Conservation (phyloP, 2,888 invertebrate species). For the Saturnia japonica region DNA sequence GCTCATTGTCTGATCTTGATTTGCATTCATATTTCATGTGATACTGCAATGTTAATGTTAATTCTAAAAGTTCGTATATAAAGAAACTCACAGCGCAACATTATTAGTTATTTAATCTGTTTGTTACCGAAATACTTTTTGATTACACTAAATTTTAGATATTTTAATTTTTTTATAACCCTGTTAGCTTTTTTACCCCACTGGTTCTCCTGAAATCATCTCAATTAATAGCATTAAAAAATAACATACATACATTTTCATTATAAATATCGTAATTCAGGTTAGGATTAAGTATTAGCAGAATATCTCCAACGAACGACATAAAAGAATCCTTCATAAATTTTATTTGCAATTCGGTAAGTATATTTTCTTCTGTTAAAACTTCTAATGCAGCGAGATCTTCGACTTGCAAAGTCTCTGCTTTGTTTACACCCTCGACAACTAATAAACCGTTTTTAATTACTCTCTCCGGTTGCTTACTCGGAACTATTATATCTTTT, state of each 20-base stretch:
- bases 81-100: neutral
- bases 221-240: neutral
- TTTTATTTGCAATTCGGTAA: slow-evolving; percentile 86
- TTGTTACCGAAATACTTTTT: too few species aligned
- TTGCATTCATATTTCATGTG: slow-evolving; percentile 91
- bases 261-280: slow-evolving; percentile 87
- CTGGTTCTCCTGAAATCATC: neutral
- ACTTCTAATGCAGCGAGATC: slow-evolving; percentile 90
- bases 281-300: slow-evolving; percentile 91
- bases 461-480: slow-evolving; percentile 72
- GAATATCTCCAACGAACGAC: slow-evolving; percentile 90
- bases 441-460: slow-evolving; percentile 74
- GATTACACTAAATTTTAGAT: too few species aligned
- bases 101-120: neutral
- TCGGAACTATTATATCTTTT: slow-evolving; percentile 59
- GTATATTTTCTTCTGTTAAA: slow-evolving; percentile 86
- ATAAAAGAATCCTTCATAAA: slow-evolving; percentile 85
- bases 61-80: neutral
- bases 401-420: slow-evolving; percentile 90
- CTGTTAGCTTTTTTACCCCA: too few species aligned
- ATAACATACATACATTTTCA: slow-evolving; percentile 81
- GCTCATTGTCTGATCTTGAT: slow-evolving; percentile 93
- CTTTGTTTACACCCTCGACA: slow-evolving; percentile 77
- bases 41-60: slow-evolving; percentile 79
- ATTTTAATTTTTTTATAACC: too few species aligned